Conservation (phyloP, 2,113 vertebrate species). For the Phycodurus eques region DNA sequence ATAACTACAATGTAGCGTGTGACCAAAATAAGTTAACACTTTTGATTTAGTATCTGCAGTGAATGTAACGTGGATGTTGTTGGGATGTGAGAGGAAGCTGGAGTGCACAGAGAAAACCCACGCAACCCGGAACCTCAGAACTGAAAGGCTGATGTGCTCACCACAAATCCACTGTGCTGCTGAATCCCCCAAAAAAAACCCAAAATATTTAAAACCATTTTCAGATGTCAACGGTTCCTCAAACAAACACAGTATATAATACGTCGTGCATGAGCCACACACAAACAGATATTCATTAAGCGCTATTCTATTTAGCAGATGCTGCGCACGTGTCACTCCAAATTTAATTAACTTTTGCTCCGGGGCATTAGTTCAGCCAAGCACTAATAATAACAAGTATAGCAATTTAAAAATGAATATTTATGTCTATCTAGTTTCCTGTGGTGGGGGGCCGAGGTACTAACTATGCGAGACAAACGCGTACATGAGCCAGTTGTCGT, state of each 20-base stretch:
- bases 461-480: conserved; percentile 14
- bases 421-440: conserved; percentile 46
- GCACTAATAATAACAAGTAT: conserved; percentile 49
- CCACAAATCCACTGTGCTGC: not conserved
- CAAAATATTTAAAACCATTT: not conserved
- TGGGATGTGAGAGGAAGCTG: not conserved
- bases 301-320: conserved; percentile 6
- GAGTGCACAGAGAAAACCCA: not conserved
- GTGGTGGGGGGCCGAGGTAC: conserved; percentile 23
- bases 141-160: not conserved
- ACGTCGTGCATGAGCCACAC: not conserved
- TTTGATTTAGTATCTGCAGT: not conserved
- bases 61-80: not conserved
- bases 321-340: conserved; percentile 44
- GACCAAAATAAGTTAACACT: not conserved
- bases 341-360: conserved; percentile 59
- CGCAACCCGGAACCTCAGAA: not conserved
- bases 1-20: not conserved
- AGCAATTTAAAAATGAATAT: conserved; percentile 62
- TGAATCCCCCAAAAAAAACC: not conserved
- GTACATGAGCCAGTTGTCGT: conserved; percentile 25
- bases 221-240: not conserved
- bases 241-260: not conserved
- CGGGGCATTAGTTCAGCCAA: conserved; percentile 31
- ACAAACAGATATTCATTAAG: conserved; percentile 6